Conservation (phyloP, 2,888 invertebrate species). For the Drosophila monieri region DNA sequence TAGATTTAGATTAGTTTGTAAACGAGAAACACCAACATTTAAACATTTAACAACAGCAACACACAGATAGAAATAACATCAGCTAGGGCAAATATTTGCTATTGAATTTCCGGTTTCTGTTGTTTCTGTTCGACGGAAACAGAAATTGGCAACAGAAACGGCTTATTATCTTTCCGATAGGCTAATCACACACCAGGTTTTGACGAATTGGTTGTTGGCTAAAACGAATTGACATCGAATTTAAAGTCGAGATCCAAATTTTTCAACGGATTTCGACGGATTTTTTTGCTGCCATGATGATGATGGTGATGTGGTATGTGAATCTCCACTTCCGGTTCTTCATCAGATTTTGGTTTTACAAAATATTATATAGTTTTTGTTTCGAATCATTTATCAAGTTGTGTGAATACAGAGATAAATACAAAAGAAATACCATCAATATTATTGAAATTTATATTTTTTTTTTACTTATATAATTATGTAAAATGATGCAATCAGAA, state of each 20-base stretch:
- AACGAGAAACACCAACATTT: slow-evolving; percentile 31
- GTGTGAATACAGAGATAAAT: slow-evolving; percentile 55
- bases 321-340: slow-evolving; percentile 78
- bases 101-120: slow-evolving; percentile 29
- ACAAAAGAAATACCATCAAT: slow-evolving; percentile 56
- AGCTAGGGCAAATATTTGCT: slow-evolving; percentile 42
- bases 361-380: slow-evolving; percentile 13
- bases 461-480: slow-evolving; percentile 11
- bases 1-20: slow-evolving; percentile 25
- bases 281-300: slow-evolving; percentile 82
- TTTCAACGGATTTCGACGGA: slow-evolving; percentile 80
- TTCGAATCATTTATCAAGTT: slow-evolving; percentile 22
- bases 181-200: slow-evolving; percentile 60
- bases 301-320: slow-evolving; percentile 81
- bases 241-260: slow-evolving; percentile 83
- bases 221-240: slow-evolving; percentile 83
- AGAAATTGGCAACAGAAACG: slow-evolving; percentile 34
- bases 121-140: slow-evolving; percentile 24
- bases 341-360: slow-evolving; percentile 40
- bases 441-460: slow-evolving; percentile 17
- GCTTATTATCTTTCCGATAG: slow-evolving; percentile 13
- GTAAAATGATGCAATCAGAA: slow-evolving; percentile 38
- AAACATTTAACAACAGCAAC: slow-evolving; percentile 45
- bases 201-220: slow-evolving; percentile 63
- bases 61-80: slow-evolving; percentile 28